Percentiles rank a stretch among this genome's conserved stretches.
Evolutionary conservation across 2,888 invertebrate genomes (phyloP).

Genomic region (Lagria hirta): DNA sequence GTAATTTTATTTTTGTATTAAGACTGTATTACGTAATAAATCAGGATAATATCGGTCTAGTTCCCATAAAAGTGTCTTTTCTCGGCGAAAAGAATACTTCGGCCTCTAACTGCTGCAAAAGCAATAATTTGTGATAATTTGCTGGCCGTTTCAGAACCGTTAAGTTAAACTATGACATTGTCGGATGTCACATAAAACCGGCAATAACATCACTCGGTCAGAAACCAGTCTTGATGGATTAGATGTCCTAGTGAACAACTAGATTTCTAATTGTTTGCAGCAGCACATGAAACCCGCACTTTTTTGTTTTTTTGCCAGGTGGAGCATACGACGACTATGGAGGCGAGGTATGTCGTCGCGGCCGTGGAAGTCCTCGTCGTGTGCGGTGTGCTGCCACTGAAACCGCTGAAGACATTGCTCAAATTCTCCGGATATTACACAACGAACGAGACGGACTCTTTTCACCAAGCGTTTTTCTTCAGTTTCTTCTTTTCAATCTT

Average conservation of each 20-base stretch:
- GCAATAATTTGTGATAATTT: conserved; percentile 24
- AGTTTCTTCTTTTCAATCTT: conserved; percentile 29
- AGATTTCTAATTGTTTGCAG: conserved; percentile 27
- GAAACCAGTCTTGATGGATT: conserved; percentile 32
- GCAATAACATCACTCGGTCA: conserved; percentile 30
- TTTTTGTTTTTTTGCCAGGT: conserved; percentile 37
- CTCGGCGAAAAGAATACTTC: conserved; percentile 10
- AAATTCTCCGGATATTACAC: conserved; percentile 46
- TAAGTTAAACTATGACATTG: conserved; percentile 34
- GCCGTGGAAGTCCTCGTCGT: conserved; percentile 46
- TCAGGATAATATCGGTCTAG: no score
- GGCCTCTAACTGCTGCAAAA: conserved; percentile 20
- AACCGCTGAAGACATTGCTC: conserved; percentile 44
- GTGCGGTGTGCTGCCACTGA: conserved; percentile 41
- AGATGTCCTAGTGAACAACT: conserved; percentile 19
- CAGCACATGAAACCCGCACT: conserved; percentile 37
- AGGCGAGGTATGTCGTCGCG: conserved; percentile 37
- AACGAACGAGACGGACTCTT: conserved; percentile 36
- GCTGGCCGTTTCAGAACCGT: conserved; percentile 30
- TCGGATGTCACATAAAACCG: conserved; percentile 32
- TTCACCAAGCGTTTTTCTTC: no score
- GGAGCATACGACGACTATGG: conserved; percentile 37
- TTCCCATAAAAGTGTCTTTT: conserved; percentile 8
- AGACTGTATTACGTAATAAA: no score
- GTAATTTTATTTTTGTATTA: no score